phyloP scores from a whole-genome alignment of 2,113 vertebrate species.

The Polyodon spathula region DNA sequence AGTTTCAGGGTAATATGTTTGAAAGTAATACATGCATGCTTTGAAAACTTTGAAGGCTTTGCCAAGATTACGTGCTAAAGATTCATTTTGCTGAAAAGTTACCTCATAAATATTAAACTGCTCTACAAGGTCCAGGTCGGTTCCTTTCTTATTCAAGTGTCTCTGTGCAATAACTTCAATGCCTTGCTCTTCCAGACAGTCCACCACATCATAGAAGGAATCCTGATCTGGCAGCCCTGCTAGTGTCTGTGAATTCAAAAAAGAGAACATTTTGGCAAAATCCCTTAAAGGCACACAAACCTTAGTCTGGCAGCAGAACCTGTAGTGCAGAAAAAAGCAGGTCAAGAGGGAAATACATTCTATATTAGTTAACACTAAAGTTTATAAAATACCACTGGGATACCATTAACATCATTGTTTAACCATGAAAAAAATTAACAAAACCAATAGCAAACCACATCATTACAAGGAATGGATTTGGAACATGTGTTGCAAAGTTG shows the following conservation, averaged over 20 bases:
- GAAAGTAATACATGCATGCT: neutral
- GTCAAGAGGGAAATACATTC: neutral
- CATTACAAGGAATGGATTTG: too few species aligned
- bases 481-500: too few species aligned
- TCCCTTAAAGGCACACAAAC: neutral
- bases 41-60: neutral
- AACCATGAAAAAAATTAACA: too few species aligned
- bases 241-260: slow-evolving; percentile 65
- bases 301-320: neutral
- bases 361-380: too few species aligned
- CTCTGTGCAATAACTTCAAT: slow-evolving; percentile 77
- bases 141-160: slow-evolving; percentile 84
- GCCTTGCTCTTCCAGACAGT: slow-evolving; percentile 88
- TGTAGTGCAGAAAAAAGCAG: neutral
- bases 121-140: slow-evolving; percentile 86
- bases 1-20: neutral
- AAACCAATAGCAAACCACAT: too few species aligned
- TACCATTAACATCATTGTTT: too few species aligned
- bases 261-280: slow-evolving; percentile 9
- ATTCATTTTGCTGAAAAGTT: slow-evolving; percentile 17
- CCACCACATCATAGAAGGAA: slow-evolving; percentile 89
- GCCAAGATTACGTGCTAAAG: neutral
- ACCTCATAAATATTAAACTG: slow-evolving; percentile 97
- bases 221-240: slow-evolving; percentile 88
- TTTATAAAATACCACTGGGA: neutral